Evolutionary conservation across 2,888 invertebrate species (phyloP), one percentile per base, ranked within the genome.

Genomic region (Scaptomyza polygonia): DNA sequence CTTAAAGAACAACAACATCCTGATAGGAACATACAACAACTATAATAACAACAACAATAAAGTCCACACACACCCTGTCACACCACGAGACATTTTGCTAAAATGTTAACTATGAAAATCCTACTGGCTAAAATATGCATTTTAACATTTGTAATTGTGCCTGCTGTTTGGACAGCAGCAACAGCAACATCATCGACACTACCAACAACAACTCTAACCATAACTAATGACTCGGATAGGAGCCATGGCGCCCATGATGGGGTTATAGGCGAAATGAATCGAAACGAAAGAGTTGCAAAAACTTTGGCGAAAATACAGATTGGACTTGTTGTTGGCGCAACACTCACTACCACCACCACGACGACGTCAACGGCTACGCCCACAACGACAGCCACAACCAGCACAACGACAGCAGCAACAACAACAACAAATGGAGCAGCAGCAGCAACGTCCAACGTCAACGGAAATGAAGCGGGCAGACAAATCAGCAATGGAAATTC

Each of bases 361-460:
- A 67, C 84, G 42, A 84, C 77, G 49, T 88, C 84, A 64, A 88
- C 88, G 55, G 79, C 84, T 62, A 88, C 77, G 70, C 84, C 84
- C 62, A 88, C 82, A 68, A 77, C 82, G 56, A 86, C 88, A 52
- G 79, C 83, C 57, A 83, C 82, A 48, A 77, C 86, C 40, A 83
- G 80, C 43, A 83, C 86, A 34, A 86, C 80, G 54, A 86, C 86
- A 58, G 77, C 79, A 56, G 70, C 43, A 49, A 44, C 70, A 51
- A 36, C 53, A 39, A 54, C 76, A 51, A 27, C 59, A 47, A 43
- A 0, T 5, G 25, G 5, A 18, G 16, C 14, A 18, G 39, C 61
- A 48, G 48, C 56, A 49, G 40, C 47, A 36, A 52, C 57, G 45
- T 6, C 59, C 55, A 59, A 47, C 43, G 29, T 43, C 5, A 52